phyloP scores from a whole-genome alignment of 2,797 vertebrate species.

The Pristis pectinata region DNA sequence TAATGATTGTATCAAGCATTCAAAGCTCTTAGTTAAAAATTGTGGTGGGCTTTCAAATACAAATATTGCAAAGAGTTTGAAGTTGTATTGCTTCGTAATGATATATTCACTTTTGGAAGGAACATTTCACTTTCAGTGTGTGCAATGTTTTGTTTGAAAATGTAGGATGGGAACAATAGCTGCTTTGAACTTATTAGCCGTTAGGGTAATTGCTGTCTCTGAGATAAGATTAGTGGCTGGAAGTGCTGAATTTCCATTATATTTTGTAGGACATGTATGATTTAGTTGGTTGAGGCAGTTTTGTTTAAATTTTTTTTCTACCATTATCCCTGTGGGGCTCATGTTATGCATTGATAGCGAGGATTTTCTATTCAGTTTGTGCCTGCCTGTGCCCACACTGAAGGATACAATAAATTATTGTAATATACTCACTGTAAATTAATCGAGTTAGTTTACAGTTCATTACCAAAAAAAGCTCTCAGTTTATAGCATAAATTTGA shows the following conservation, averaged over 20 bases:
- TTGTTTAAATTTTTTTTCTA: neutral
- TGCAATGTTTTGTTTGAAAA: neutral
- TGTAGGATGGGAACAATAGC: neutral
- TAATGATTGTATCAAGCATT: neutral
- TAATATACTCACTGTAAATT: constrained; percentile 23
- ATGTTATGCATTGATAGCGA: constrained; percentile 1
- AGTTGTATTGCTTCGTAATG: neutral
- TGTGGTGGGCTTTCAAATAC: neutral
- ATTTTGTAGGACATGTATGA: neutral
- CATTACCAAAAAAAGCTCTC: constrained; percentile 5
- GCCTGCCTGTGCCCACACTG: neutral
- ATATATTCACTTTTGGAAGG: neutral
- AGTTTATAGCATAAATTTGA: constrained; percentile 24
- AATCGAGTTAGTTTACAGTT: constrained; percentile 12
- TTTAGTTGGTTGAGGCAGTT: neutral
- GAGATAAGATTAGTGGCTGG: neutral
- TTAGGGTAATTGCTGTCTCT: neutral
- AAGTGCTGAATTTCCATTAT: neutral
- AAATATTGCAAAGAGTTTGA: neutral
- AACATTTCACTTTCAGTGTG: neutral
- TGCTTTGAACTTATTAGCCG: neutral
- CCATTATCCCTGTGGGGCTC: neutral
- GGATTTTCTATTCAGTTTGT: neutral
- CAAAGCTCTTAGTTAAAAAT: neutral
- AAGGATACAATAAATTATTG: constrained; percentile 7